Percentiles rank a stretch among this genome's conserved stretches.
phyloP scores from a whole-genome alignment of 2,888 invertebrate species.

The Athalia cordata region DNA sequence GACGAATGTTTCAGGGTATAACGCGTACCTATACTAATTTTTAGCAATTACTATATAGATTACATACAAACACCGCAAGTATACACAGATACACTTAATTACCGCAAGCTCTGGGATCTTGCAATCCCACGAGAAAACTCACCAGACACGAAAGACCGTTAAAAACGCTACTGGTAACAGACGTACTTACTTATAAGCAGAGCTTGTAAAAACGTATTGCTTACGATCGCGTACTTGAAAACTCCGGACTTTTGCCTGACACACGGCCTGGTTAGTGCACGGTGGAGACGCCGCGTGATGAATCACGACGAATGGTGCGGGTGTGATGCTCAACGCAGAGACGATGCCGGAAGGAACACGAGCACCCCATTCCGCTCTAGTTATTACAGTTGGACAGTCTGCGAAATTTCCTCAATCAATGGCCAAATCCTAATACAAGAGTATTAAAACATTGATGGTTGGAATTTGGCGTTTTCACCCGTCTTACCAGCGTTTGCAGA shows the following conservation, averaged over 20 bases:
- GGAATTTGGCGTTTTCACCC: background rate
- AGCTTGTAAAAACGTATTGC: background rate
- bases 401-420: background rate
- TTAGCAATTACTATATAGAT: too few species aligned
- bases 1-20: background rate
- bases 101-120: too few species aligned
- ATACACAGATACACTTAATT: too few species aligned
- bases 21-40: too few species aligned
- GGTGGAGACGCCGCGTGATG: slow-evolving; percentile 72
- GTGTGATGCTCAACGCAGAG: slow-evolving; percentile 58
- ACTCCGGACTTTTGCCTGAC: slow-evolving; percentile 68
- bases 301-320: slow-evolving; percentile 70
- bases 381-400: slow-evolving; percentile 66
- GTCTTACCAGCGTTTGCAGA: slow-evolving; percentile 12
- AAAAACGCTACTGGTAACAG: background rate
- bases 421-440: too few species aligned
- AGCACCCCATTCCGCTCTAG: slow-evolving; percentile 72
- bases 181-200: background rate
- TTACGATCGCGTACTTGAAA: slow-evolving; percentile 67
- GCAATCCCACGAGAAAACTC: background rate
- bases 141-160: background rate
- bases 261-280: slow-evolving; percentile 68
- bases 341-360: slow-evolving; percentile 53
- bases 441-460: background rate
- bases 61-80: too few species aligned